These are phyloP conservation scores for Xanthia togata DNA, from an alignment of 2,888 invertebrate species.

Conservation along the genomic window DNA sequence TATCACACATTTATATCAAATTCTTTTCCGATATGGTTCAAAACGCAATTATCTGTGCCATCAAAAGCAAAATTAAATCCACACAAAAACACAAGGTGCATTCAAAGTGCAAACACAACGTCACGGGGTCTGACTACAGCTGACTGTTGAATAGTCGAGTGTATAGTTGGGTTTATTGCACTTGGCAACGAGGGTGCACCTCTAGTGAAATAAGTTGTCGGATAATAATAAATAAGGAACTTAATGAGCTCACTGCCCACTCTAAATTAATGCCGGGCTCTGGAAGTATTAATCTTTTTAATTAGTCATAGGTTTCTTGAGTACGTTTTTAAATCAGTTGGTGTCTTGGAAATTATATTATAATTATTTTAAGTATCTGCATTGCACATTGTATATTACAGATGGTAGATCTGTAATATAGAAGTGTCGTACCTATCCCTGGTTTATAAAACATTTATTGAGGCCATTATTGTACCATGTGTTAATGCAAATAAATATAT, in stretches of 20 bases:
- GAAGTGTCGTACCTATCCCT: too few species aligned
- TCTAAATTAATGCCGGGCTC: slow-evolving; percentile 39
- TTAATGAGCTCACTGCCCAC: slow-evolving; percentile 46
- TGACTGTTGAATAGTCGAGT: slow-evolving; percentile 37
- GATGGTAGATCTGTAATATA: too few species aligned
- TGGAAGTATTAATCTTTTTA: slow-evolving; percentile 51
- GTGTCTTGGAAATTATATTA: not conserved
- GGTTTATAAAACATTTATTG: too few species aligned
- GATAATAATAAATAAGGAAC: slow-evolving; percentile 53
- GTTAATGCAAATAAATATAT: too few species aligned
- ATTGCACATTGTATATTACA: too few species aligned
- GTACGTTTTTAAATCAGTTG: slow-evolving; percentile 26
- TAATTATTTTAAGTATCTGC: too few species aligned
- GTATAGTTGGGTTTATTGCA: slow-evolving; percentile 61
- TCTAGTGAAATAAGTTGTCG: slow-evolving; percentile 54
- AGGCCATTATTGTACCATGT: too few species aligned
- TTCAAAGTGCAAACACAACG: slow-evolving; percentile 47
- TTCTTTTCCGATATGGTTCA: not conserved
- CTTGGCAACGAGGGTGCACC: slow-evolving; percentile 54
- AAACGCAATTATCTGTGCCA: not conserved
- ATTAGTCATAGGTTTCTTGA: slow-evolving; percentile 32
- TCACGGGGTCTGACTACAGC: slow-evolving; percentile 57
- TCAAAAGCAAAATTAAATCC: slow-evolving; percentile 29
- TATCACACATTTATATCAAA: not conserved
- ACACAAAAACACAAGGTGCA: slow-evolving; percentile 49